phyloP scores from a whole-genome alignment of 2,113 vertebrate species.

The Zootoca vivipara region DNA sequence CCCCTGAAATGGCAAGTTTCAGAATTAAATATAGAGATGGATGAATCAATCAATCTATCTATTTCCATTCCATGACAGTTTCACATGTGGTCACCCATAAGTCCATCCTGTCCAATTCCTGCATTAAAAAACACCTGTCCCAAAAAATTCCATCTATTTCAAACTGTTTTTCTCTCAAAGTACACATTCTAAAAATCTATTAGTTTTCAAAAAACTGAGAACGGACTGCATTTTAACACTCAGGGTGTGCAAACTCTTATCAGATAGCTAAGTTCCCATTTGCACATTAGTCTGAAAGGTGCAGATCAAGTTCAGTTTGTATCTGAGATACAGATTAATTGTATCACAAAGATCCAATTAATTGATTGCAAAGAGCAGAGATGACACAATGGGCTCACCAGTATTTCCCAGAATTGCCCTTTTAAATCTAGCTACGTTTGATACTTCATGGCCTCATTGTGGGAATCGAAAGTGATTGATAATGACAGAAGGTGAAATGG shows the following conservation, averaged over 20 bases:
- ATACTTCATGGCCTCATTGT: constrained; percentile 2
- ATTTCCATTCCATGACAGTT: neutral
- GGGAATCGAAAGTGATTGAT: neutral
- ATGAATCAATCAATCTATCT: too few species aligned
- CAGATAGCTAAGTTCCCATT: neutral
- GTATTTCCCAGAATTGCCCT: neutral
- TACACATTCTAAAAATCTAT: neutral
- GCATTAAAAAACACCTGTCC: too few species aligned
- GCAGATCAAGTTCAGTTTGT: too few species aligned
- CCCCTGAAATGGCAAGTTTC: neutral
- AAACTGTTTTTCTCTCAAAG: neutral
- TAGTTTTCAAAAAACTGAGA: neutral
- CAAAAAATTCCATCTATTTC: neutral
- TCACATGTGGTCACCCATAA: neutral
- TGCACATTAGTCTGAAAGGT: neutral
- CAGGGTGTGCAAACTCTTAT: neutral
- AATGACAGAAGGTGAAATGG: neutral
- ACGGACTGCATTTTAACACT: neutral
- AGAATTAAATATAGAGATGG: neutral
- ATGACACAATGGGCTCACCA: neutral
- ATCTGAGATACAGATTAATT: too few species aligned
- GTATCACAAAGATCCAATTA: neutral
- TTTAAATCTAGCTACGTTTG: constrained; percentile 17
- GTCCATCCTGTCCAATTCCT: neutral
- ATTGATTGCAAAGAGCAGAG: neutral